phyloP scores from a whole-genome alignment of 2,113 vertebrate species.

The Erinaceus europaeus region DNA sequence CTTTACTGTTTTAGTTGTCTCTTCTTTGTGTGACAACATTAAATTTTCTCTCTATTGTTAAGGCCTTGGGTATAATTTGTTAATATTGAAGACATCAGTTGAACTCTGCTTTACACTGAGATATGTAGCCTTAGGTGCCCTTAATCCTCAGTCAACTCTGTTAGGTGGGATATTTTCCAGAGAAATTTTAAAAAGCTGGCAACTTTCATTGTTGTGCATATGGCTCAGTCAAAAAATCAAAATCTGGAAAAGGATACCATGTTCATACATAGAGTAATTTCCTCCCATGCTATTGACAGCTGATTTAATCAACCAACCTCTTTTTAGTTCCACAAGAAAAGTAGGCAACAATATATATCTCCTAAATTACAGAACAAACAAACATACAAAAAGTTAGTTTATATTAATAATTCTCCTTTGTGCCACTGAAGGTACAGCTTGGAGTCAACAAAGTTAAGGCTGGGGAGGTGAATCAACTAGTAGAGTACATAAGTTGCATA shows the following conservation, averaged over 20 bases:
- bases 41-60: no score
- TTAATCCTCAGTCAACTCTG: not conserved
- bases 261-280: no score
- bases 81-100: no score
- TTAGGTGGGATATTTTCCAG: not conserved
- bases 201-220: not conserved
- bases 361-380: not conserved
- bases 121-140: not conserved
- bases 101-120: no score
- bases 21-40: no score
- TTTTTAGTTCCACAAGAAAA: not conserved
- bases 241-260: not conserved
- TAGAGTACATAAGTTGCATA: no score
- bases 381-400: no score
- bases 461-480: no score
- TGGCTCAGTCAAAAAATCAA: not conserved
- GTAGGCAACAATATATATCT: not conserved
- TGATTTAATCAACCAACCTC: not conserved
- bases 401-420: not conserved
- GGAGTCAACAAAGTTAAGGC: not conserved
- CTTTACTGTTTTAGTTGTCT: no score
- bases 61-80: no score
- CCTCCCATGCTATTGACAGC: not conserved
- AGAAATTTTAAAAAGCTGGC: not conserved
- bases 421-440: not conserved